Evolutionary conservation across 1,140 invertebrate species (phyloP), one percentile per base, ranked within the genome.

Genomic region (Drosophila bocki): DNA sequence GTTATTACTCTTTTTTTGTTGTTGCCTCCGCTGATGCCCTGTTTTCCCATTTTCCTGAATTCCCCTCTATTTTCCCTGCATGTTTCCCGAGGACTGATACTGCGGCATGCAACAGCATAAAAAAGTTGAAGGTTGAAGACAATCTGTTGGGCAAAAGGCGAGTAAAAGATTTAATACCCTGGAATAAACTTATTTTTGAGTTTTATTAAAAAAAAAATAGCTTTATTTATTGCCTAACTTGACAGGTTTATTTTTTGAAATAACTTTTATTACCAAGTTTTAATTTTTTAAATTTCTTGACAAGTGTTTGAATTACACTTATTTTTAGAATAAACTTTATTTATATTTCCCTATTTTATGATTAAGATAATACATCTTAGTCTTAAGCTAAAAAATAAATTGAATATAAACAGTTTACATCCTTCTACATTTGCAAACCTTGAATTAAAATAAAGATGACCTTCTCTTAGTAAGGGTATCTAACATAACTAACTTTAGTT

Each of bases 1-100:
- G 85, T 90, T 88, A 88, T 88, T 90, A 88, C 85, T 80, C n/a
- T n/a, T 80, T 87, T 90, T 90, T 90, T 69, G 62, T 75, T 70
- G 19, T 63, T 81, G 29, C 32, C 41, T 50, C 33, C 19, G 7
- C 45, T 72, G 44, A 59, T 54, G 62, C 41, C 41, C 35, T 33
- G 45, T 22, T 53, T 75, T 75, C 26, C 45, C 39, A 63, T 67
- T 60, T 61, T 61, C 29, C 60, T 35, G 19, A 8, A 56, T 56
- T 39, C 12, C 19, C 37, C 37, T 56, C n/a, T 56, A 37, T 37
- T 33, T 64, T 32, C 41, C 26, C 67, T 61, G 26, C 62, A 32
- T 33, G 45, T 15, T 35, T 35, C 50, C 61, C n/a, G 59, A 37
- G 29, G 44, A 47, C 53, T 71, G 67, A 71, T 44, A 29, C 70